Evolutionary conservation across 1,140 invertebrate species (phyloP).

Genomic region (Arion vulgaris): DNA sequence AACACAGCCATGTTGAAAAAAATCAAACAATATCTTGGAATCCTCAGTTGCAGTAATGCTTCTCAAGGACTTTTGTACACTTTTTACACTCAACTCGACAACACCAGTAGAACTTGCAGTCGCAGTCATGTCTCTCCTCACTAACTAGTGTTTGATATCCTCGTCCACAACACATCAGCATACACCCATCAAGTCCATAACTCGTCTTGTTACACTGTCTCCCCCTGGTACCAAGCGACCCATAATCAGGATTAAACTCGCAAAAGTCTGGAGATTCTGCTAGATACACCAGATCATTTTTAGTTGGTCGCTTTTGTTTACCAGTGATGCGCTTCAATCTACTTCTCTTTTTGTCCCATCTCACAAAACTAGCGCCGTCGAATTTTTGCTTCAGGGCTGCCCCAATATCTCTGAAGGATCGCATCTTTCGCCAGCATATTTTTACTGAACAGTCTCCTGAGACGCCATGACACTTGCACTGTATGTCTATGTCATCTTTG

Average conservation of each 20-base stretch:
- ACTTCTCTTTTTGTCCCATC: conserved; percentile 62
- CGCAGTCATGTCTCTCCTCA: conserved; percentile 90
- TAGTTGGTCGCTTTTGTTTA: conserved; percentile 81
- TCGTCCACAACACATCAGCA: conserved; percentile 80
- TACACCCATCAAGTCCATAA: conserved; percentile 73
- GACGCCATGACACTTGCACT: conserved; percentile 97
- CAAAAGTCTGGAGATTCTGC: conserved; percentile 94
- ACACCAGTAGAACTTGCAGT: conserved; percentile 95
- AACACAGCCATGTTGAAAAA: too few species aligned
- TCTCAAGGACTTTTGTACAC: conserved; percentile 84
- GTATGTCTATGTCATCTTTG: conserved; percentile 86
- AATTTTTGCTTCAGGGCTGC: conserved; percentile 87
- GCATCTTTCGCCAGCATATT: conserved; percentile 93
- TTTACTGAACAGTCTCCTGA: conserved; percentile 94
- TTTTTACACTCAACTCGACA: conserved; percentile 90
- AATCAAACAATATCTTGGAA: not conserved
- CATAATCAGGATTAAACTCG: conserved; percentile 70
- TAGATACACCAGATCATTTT: conserved; percentile 90
- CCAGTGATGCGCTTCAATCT: conserved; percentile 61
- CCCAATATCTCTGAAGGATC: conserved; percentile 80
- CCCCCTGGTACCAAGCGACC: conserved; percentile 72
- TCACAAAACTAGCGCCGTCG: conserved; percentile 84
- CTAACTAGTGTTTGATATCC: conserved; percentile 90
- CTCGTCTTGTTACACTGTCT: conserved; percentile 73
- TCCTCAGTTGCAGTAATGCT: conserved; percentile 87